These are phyloP conservation scores for Amorpha juglandis DNA, from an alignment of 2,888 invertebrate species.

Conservation along the genomic window DNA sequence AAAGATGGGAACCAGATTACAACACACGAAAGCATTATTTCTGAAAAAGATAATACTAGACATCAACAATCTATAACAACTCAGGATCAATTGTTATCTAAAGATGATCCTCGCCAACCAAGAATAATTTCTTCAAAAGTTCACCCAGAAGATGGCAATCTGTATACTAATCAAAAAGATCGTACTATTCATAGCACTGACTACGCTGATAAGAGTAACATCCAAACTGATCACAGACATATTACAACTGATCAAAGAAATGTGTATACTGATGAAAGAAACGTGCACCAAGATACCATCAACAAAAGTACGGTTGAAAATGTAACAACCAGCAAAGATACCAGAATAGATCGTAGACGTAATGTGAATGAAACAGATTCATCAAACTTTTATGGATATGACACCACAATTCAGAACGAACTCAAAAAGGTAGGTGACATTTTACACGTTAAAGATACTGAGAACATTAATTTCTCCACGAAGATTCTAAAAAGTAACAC, in stretches of 20 bases:
- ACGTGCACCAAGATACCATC: constrained; percentile 35
- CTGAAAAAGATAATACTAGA: constrained; percentile 71
- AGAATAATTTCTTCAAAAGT: constrained; percentile 33
- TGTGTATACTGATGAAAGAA: constrained; percentile 34
- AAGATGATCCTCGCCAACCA: constrained; percentile 41
- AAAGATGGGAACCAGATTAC: constrained; percentile 74
- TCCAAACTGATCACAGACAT: constrained; percentile 25
- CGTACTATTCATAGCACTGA: constrained; percentile 19
- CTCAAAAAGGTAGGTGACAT: constrained; percentile 75
- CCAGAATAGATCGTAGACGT: constrained; percentile 54
- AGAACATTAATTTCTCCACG: constrained; percentile 73
- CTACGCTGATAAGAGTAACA: constrained; percentile 5
- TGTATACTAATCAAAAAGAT: constrained; percentile 13
- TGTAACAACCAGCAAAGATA: constrained; percentile 49
- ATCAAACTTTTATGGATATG: constrained; percentile 78
- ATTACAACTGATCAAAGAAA: constrained; percentile 34
- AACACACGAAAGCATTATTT: constrained; percentile 66
- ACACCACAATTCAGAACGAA: constrained; percentile 74
- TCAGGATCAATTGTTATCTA: constrained; percentile 56
- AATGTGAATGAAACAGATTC: constrained; percentile 71
- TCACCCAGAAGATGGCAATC: constrained; percentile 1
- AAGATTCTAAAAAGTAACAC: constrained; percentile 83
- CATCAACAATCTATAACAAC: constrained; percentile 64
- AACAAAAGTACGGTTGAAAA: constrained; percentile 51
- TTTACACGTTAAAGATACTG: constrained; percentile 65